Base-by-base conservation (phyloP, 2,113 vertebrate species). In the Pterocles orientalis region DNA sequence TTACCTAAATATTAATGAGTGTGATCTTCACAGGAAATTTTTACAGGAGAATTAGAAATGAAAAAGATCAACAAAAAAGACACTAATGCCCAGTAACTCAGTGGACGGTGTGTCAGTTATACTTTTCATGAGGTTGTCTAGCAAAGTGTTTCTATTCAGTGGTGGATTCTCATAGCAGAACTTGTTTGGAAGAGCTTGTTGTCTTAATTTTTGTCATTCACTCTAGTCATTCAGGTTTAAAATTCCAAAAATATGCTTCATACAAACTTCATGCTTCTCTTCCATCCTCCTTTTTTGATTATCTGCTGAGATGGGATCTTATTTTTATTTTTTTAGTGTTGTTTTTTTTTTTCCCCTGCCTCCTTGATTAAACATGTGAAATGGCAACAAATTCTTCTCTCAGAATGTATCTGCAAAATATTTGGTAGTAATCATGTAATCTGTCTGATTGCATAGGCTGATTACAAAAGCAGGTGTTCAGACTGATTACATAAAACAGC, bases 391-490 rank as follows among this genome's bases (percentile, higher is more conserved):
- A 82, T 93, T 73, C n/a, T 78, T 85, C 50, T 83, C 43, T 51
- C 12, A 29, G 66, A 91, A 65, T 29, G 18, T 80, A 66, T 87
- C 58, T 92, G 41, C 54, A 43, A 57, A 66, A 34, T 86, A 81
- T 93, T 93, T 92, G 75, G 43, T 94, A 86, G 82, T 77, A 94
- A 93, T 93, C 60, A 78, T 92, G 51, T 90, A 86, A 90, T 85
- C 87, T 88, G 12, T 54, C 84, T 96, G 92, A 95, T 94, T 92
- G 64, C 71, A 58, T 33, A 65, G 71, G 62, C 85, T 94, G 96
- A 95, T 93, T 96, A 91, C 60, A 90, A 88, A 95, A 88, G 64
- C 90, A 93, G 85, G 71, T 92, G 79, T 76, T 96, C 51, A 48
- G 51, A 43, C 25, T 88, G 71, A 88, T 96, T 95, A 70, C 71